Evolutionary conservation across 1,140 invertebrate species (phyloP).

Genomic region (Cotesia typhae): DNA sequence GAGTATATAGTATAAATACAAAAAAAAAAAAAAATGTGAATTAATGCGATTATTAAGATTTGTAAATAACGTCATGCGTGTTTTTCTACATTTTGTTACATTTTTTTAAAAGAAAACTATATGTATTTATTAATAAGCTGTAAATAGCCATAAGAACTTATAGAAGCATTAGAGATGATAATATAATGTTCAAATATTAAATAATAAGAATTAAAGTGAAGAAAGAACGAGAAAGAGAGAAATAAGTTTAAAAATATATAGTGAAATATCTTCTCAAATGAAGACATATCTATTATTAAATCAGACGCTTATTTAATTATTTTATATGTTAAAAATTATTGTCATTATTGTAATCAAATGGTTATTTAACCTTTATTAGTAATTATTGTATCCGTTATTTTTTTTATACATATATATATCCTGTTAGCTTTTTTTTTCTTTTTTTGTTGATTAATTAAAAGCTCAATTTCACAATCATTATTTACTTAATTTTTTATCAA

Average conservation of each 20-base stretch:
- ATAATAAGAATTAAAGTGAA: neutral
- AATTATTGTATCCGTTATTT: neutral
- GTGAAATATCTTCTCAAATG: conserved; percentile 25
- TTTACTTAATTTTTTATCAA: conserved; percentile 26
- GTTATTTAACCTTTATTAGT: neutral
- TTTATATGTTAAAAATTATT: conserved; percentile 10
- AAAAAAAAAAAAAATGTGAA: conserved; percentile 26
- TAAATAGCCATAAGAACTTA: conserved; percentile 46
- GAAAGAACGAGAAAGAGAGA: neutral
- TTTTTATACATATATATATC: too few species aligned
- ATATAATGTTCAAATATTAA: conserved; percentile 20
- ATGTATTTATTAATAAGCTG: conserved; percentile 46
- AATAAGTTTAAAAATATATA: conserved; percentile 24
- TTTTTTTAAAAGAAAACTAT: conserved; percentile 44
- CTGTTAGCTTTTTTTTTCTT: conserved; percentile 1
- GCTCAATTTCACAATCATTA: neutral
- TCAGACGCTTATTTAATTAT: conserved; percentile 4
- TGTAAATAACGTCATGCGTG: conserved; percentile 52
- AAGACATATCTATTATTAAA: conserved; percentile 14
- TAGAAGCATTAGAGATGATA: conserved; percentile 36
- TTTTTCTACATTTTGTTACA: conserved; percentile 61
- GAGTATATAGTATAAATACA: conserved; percentile 32
- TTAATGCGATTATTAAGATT: conserved; percentile 39
- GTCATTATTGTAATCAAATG: conserved; percentile 3
- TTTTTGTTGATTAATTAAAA: neutral